These are phyloP conservation scores for Riparia riparia DNA, from an alignment of 2,113 vertebrate genomes.

Conservation along the genomic window DNA sequence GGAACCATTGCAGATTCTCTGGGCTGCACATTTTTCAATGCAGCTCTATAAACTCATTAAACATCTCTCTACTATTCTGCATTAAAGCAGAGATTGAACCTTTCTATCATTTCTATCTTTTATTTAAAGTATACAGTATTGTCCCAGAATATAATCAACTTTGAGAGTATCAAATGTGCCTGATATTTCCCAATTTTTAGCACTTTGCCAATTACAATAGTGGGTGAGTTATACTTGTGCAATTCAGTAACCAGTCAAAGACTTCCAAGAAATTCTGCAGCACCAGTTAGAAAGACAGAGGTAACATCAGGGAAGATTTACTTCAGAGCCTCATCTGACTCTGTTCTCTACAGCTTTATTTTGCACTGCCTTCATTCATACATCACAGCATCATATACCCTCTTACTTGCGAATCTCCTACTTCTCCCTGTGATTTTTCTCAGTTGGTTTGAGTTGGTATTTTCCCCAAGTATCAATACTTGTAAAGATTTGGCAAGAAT, in stretches of 20 bases:
- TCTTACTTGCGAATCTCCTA: background rate
- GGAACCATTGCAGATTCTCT: background rate
- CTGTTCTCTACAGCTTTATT: background rate
- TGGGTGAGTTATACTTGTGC: background rate
- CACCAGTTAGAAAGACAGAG: background rate
- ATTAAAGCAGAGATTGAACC: background rate
- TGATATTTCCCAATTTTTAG: background rate
- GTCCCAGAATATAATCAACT: background rate
- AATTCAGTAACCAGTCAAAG: background rate
- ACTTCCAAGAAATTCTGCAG: background rate
- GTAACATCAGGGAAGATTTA: background rate
- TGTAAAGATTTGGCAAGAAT: background rate
- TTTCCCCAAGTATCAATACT: background rate
- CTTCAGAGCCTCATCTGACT: background rate
- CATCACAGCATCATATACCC: background rate
- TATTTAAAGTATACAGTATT: background rate
- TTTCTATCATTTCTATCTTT: background rate
- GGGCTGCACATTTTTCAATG: background rate
- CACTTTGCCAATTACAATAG: background rate
- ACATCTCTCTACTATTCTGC: background rate
- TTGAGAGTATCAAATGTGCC: background rate
- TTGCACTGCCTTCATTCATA: background rate
- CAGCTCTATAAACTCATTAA: background rate
- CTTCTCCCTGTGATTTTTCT: background rate
- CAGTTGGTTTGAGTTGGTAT: background rate